Conservation (phyloP, 2,113 vertebrate species). For the Phylloscopus trochilus region DNA sequence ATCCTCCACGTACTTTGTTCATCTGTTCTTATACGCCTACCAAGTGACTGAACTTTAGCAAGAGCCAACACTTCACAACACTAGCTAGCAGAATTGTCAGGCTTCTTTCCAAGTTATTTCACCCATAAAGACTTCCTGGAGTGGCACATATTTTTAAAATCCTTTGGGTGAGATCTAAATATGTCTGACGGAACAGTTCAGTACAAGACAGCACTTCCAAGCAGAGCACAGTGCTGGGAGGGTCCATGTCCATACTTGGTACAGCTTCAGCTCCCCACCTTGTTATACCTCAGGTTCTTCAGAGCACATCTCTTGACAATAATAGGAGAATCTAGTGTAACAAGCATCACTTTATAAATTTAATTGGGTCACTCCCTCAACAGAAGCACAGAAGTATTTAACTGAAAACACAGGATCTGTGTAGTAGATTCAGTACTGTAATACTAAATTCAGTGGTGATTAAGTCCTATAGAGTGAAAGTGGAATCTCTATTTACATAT, state of each 20-base stretch:
- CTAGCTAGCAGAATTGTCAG: neutral
- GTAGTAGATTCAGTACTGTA: neutral
- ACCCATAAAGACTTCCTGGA: neutral
- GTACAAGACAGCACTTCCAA: neutral
- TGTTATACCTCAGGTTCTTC: neutral
- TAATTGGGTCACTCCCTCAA: neutral
- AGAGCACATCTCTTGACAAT: neutral
- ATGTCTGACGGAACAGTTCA: neutral
- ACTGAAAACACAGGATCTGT: neutral
- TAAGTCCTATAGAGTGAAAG: neutral
- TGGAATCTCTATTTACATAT: neutral
- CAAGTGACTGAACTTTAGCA: neutral
- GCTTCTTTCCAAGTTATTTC: constrained; percentile 14
- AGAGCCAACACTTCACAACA: neutral
- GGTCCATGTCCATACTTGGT: neutral
- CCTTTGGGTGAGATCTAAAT: neutral
- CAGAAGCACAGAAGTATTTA: neutral
- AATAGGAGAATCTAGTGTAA: neutral
- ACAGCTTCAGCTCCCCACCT: neutral
- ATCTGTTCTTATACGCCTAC: neutral
- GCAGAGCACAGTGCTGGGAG: neutral
- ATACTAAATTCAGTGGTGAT: neutral
- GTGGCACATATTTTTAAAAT: neutral
- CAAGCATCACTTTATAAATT: neutral
- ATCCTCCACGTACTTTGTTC: neutral